phyloP scores from a whole-genome alignment of 1,140 invertebrate species.

The Cardiocondyla obscurior region DNA sequence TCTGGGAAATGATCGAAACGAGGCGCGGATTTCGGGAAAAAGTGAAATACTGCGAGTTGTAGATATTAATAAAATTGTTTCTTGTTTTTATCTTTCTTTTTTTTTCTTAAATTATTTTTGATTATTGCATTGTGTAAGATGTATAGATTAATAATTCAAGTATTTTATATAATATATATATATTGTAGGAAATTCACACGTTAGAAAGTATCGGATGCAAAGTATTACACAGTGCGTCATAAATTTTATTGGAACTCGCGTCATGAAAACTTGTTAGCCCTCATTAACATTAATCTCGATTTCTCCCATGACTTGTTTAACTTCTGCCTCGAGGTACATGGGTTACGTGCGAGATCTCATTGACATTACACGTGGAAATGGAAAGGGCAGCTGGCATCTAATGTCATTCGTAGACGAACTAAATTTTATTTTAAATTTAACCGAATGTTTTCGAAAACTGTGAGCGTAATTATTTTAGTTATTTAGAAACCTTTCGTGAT shows the following conservation, averaged over 20 bases:
- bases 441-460: not conserved
- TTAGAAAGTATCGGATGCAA: conserved; percentile 13
- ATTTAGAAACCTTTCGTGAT: not conserved
- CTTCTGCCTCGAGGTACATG: not conserved
- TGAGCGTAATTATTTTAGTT: not conserved
- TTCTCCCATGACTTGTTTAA: conserved; percentile 44
- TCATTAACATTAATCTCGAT: conserved; percentile 23
- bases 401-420: not conserved
- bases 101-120: no score
- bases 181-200: not conserved
- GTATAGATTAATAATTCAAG: not conserved
- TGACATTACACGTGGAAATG: not conserved
- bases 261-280: conserved; percentile 12
- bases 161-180: no score
- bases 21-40: not conserved
- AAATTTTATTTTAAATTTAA: no score
- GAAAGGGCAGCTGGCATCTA: not conserved
- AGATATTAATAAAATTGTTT: not conserved
- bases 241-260: conserved; percentile 6
- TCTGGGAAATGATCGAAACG: not conserved
- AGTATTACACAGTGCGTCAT: not conserved
- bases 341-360: not conserved
- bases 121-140: not conserved
- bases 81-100: no score
- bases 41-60: not conserved